These are phyloP conservation scores for Oscheius onirici DNA, from an alignment of 2,888 invertebrate species.

Conservation along the genomic window DNA sequence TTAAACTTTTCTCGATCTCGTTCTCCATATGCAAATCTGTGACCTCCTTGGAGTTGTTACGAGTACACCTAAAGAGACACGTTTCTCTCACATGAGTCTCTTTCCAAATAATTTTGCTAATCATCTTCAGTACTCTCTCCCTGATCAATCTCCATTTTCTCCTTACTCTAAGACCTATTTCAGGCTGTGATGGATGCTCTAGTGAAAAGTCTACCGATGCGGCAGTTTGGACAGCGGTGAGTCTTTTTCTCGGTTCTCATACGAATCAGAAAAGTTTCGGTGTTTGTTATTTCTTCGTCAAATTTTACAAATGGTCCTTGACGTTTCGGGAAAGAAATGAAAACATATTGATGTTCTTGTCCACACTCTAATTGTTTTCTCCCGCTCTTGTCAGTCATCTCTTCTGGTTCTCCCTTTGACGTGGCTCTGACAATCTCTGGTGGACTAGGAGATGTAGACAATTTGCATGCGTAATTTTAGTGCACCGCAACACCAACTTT, in stretches of 20 bases:
- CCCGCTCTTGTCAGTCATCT: background rate
- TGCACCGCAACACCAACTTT: too few species aligned
- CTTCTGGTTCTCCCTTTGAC: background rate
- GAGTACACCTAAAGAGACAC: background rate
- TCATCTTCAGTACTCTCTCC: background rate
- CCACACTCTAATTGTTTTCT: too few species aligned
- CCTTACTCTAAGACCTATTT: background rate
- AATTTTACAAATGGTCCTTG: too few species aligned
- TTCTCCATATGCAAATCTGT: too few species aligned
- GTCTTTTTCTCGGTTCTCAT: too few species aligned
- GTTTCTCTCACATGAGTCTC: background rate
- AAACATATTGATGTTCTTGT: too few species aligned
- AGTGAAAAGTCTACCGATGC: background rate
- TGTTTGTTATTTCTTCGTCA: too few species aligned
- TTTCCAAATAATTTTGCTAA: background rate
- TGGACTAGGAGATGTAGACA: slow-evolving; percentile 15
- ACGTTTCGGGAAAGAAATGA: too few species aligned
- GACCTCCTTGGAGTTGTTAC: too few species aligned
- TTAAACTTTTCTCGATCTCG: too few species aligned
- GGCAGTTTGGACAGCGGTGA: slow-evolving; percentile 24
- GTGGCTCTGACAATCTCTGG: slow-evolving; percentile 14
- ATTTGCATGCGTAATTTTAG: slow-evolving; percentile 13
- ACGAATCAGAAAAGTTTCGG: too few species aligned
- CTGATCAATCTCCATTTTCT: background rate
- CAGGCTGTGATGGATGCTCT: slow-evolving; percentile 19